Percentiles rank a stretch among this genome's conserved stretches.
Evolutionary conservation across 2,797 vertebrate species (phyloP).

Genomic region (Masticophis lateralis): DNA sequence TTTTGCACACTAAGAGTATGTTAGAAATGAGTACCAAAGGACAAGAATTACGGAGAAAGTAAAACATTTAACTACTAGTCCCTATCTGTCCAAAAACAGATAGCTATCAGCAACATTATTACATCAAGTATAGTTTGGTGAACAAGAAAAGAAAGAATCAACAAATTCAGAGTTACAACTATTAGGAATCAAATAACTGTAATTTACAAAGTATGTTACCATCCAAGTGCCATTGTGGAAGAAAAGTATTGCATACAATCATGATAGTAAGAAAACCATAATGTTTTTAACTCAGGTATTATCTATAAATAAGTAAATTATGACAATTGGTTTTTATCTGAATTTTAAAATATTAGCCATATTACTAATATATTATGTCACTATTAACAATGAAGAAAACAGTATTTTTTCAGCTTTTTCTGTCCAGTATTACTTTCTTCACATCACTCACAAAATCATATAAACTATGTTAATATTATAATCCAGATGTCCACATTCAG

Average conservation of each 20-base stretch:
- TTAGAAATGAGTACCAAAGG: not conserved
- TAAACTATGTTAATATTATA: not conserved
- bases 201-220: not conserved
- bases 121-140: accelerated
- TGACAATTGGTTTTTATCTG: accelerated
- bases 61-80: conserved; percentile 38
- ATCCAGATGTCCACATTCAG: too few relatives aligned
- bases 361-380: not conserved
- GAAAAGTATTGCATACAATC: not conserved
- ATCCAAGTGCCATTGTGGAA: not conserved
- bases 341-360: accelerated
- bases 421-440: not conserved
- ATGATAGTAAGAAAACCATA: not conserved
- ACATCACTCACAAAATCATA: not conserved
- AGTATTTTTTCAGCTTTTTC: not conserved
- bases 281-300: accelerated
- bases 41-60: not conserved
- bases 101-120: conserved; percentile 2
- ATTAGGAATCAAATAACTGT: conserved; percentile 5
- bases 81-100: conserved; percentile 9
- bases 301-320: accelerated
- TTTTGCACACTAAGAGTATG: conserved; percentile 19
- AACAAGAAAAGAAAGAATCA: not conserved
- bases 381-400: not conserved
- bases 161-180: not conserved